Percentiles rank a stretch among this genome's conserved stretches.
These are phyloP conservation scores for Beris chalybata DNA, from an alignment of 2,888 invertebrate genomes.

Conservation along the genomic window DNA sequence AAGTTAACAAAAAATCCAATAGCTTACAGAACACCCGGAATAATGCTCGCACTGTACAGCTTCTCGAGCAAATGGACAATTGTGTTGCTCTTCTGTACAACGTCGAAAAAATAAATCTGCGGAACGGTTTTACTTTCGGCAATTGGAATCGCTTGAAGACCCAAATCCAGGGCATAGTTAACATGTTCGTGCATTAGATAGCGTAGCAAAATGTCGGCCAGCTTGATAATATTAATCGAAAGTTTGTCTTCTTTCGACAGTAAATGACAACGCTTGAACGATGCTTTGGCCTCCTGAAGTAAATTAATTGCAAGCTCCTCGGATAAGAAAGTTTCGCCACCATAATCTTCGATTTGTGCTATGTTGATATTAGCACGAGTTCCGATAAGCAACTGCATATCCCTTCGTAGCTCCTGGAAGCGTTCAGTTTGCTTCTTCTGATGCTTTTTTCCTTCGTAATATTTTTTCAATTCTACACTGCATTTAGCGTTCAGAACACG, in stretches of 20 bases:
- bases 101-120: slow-evolving; percentile 90
- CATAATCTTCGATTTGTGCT: slow-evolving; percentile 92
- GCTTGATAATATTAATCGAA: slow-evolving; percentile 73
- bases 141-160: slow-evolving; percentile 84
- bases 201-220: slow-evolving; percentile 83
- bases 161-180: slow-evolving; percentile 94
- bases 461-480: slow-evolving; percentile 73
- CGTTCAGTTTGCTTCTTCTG: slow-evolving; percentile 91
- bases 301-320: slow-evolving; percentile 91
- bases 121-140: slow-evolving; percentile 87
- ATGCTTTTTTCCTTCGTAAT: slow-evolving; percentile 92
- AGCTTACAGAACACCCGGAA: slow-evolving; percentile 83
- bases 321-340: slow-evolving; percentile 95
- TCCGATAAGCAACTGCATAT: slow-evolving; percentile 91
- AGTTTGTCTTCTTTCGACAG: slow-evolving; percentile 79
- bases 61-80: slow-evolving; percentile 92
- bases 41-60: slow-evolving; percentile 84
- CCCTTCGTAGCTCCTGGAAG: slow-evolving; percentile 89
- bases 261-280: slow-evolving; percentile 84
- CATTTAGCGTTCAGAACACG: slow-evolving; percentile 79
- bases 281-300: slow-evolving; percentile 86
- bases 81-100: slow-evolving; percentile 89
- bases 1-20: neutral
- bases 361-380: slow-evolving; percentile 91
- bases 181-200: slow-evolving; percentile 89